Evolutionary conservation across 64 coral and sea anemone species (phyloP).

Genomic region (Stichodactyla mertensii): DNA sequence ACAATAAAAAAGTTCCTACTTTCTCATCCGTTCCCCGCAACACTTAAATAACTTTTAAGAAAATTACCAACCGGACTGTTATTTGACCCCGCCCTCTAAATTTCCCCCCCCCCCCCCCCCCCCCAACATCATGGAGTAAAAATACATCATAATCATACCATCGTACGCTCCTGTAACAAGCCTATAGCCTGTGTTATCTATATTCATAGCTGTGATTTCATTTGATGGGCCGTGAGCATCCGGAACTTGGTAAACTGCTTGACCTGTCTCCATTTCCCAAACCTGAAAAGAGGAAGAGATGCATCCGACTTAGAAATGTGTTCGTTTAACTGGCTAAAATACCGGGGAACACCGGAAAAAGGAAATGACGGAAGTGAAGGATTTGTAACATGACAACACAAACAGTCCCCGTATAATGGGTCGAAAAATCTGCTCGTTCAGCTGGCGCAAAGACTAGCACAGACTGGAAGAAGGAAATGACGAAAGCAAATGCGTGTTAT

Average conservation of each 20-base stretch:
- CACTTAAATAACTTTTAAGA: too few relatives aligned
- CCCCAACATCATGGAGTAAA: too few relatives aligned
- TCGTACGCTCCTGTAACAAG: conserved; percentile 91
- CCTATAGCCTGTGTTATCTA: conserved; percentile 88
- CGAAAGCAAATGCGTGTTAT: too few relatives aligned
- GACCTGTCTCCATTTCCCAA: conserved; percentile 97
- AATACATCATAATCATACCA: conserved; percentile 28
- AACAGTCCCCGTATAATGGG: not conserved
- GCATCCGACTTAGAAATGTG: not conserved
- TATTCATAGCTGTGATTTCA: conserved; percentile 88
- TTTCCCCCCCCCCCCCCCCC: too few relatives aligned
- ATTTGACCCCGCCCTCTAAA: too few relatives aligned
- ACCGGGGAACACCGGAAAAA: not conserved
- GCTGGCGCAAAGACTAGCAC: too few relatives aligned
- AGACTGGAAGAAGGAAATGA: too few relatives aligned
- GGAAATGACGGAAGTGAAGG: not conserved
- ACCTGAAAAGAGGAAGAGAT: conserved; percentile 47
- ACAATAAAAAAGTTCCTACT: too few relatives aligned
- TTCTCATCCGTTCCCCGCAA: too few relatives aligned
- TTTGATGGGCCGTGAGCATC: conserved; percentile 80
- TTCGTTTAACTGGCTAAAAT: too few relatives aligned
- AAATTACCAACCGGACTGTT: too few relatives aligned
- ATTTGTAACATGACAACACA: not conserved
- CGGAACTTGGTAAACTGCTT: conserved; percentile 77
- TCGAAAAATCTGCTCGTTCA: too few relatives aligned